Evolutionary conservation across 2,113 vertebrate genomes (phyloP).

Genomic region (Brachypteracias leptosomus): DNA sequence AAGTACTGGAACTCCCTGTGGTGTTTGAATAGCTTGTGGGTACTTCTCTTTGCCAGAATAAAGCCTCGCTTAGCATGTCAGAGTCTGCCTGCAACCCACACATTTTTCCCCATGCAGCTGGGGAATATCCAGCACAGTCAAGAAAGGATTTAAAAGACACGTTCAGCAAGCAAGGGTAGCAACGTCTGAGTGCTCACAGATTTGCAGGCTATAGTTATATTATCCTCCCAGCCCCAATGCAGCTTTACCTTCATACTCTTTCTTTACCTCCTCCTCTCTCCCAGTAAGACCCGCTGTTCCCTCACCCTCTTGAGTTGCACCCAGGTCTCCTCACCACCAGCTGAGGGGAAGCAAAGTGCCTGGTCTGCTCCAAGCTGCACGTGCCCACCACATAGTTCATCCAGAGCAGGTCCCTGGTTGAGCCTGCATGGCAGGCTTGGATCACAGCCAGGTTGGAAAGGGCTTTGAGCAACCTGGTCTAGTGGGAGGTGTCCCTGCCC

Average conservation of each 20-base stretch:
- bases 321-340: neutral
- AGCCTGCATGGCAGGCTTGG: neutral
- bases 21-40: neutral
- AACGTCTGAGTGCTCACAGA: neutral
- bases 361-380: accelerated
- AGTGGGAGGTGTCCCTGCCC: neutral
- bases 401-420: accelerated
- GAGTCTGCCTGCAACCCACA: neutral
- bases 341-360: neutral
- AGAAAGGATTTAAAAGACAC: neutral
- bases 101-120: neutral
- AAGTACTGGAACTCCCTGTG: neutral
- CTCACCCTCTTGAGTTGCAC: neutral
- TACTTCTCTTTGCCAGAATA: neutral
- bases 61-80: neutral
- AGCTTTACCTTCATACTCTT: neutral
- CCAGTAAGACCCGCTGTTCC: neutral
- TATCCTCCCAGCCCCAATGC: no score
- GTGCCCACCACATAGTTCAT: neutral
- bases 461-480: neutral
- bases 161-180: neutral
- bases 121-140: neutral
- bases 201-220: neutral
- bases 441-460: neutral
- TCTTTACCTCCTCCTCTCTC: neutral